Base-by-base conservation (phyloP, 2,888 invertebrate species). In the Nephrotoma appendiculata region DNA sequence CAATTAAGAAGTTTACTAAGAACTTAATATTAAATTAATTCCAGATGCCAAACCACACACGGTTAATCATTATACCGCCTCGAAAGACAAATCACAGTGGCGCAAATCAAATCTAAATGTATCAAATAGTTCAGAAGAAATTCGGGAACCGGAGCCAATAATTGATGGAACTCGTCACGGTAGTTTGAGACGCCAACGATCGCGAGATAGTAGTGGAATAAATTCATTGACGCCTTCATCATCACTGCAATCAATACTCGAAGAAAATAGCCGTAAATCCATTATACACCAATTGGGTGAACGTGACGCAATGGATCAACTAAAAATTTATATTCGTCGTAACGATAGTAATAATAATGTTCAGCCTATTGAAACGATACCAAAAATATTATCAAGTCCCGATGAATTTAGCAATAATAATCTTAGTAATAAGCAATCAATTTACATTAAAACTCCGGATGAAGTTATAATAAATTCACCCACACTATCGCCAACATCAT, bases 41-140 rank as follows among this genome's bases (percentile, higher is more conserved):
- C 9, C 9, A 71, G 71, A 71, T 71, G 71, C 71, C 71, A 71
- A 71, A 71, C 71, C 71, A 71, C 71, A 71, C 19, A 71, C 12
- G 7, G 31, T 31, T 86, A 88, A 88, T 57, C 83, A 85, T 85
- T 86, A 52, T 48, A 41, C 48, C n/a, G 57, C 43, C 12, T 44
- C 86, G 45, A 88, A 89, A 91, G 96, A 97, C 89, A 95, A 94
- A 90, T 95, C 95, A 71, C 94, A 95, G 7, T 96, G 96, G 93
- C 93, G 96, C 90, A 95, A 96, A 90, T 96, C 94, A 6, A 94
- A 93, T 87, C 90, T 94, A 42, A 94, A 95, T 90, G 93, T 94
- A 15, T 92, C 93, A 71, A 94, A 93, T 89, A 94, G 93, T 87
- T 91, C 94, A 88, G 95, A 95, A 88, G 95, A 95, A 89, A 86